These are phyloP conservation scores for Chaetophractus vellerosus DNA, from an alignment of 2,797 vertebrate genomes.

Conservation along the genomic window DNA sequence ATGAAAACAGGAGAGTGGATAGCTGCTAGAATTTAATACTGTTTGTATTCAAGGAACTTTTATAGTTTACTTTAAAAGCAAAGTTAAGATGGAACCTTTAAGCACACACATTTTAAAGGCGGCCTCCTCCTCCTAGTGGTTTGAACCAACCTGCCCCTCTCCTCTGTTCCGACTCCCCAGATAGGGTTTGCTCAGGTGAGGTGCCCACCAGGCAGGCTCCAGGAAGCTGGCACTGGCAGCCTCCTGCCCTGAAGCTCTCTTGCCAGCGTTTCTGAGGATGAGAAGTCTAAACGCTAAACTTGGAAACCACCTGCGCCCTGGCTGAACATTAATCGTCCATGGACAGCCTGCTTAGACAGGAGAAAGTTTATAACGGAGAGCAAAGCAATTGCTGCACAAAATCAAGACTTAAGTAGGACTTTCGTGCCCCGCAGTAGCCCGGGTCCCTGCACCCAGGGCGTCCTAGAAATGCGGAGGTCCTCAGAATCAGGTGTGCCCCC, in stretches of 20 bases:
- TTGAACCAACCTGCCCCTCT: background rate
- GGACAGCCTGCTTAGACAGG: conserved; percentile 41
- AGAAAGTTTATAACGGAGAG: conserved; percentile 33
- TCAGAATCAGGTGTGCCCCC: background rate
- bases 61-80: background rate
- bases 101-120: background rate
- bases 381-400: conserved; percentile 41
- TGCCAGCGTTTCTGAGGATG: background rate
- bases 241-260: background rate
- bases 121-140: background rate
- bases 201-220: background rate
- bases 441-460: background rate
- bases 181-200: background rate
- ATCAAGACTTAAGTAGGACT: background rate
- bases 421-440: background rate
- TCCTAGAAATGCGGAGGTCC: background rate
- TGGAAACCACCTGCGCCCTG: background rate
- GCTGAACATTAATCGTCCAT: conserved; percentile 26
- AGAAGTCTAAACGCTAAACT: background rate
- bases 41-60: background rate
- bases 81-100: background rate
- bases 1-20: background rate
- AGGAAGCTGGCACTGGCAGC: background rate
- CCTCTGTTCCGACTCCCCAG: background rate
- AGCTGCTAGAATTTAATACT: background rate